Evolutionary conservation across 2,113 vertebrate genomes (phyloP), one percentile per base, ranked within the genome.

Genomic region (Larimichthys polyactis): DNA sequence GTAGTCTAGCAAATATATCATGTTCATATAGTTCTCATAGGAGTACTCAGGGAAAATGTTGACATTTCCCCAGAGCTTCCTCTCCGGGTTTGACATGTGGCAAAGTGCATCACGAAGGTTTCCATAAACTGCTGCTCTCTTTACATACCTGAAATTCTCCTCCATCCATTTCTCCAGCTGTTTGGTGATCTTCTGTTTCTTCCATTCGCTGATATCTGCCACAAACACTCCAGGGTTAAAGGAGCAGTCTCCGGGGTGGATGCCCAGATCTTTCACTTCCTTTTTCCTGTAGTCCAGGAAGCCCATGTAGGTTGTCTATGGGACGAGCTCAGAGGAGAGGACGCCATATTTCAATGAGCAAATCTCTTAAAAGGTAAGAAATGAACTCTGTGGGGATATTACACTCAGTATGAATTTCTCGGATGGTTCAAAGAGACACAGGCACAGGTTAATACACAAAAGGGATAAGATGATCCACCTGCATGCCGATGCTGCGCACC

Each of bases 171-270:
- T 97, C 94, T 99, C 98, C 92, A 99, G 85, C 74, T 98, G 96
- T 78, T 97, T 97, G 75, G 98, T 99, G 89, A 99, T 96, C 20
- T 95, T 96, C 58, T 99, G 98, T 49, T 94, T 96, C 86, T 95
- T 97, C 98, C 98, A 99, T 85, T 97, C 97, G 0, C 88, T 95
- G 59, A 99, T 87, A 81, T 99, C 97, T 51, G 97, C 97, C 2
- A 99, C 97, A 84, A 99, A 96, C 85, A 99, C 98, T 0, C 98
- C 98, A 0, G 98, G 98, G 90, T 99, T 99, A 92, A 99, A 99
- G 9, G 97, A 97, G 88, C 98, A 99, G 74, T 98, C 97, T 29
- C 93, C 97, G 82, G 98, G 97, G 83, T 96, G 97, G 82, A 99
- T 99, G 89, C 97, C 97, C 59, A 99, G 94, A 62, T 97, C 96